A percentile compares a stretch with the other conserved stretches of the same genome.
Evolutionary conservation across 2,888 invertebrate species (phyloP).

Genomic region (Elgonia sp.): DNA sequence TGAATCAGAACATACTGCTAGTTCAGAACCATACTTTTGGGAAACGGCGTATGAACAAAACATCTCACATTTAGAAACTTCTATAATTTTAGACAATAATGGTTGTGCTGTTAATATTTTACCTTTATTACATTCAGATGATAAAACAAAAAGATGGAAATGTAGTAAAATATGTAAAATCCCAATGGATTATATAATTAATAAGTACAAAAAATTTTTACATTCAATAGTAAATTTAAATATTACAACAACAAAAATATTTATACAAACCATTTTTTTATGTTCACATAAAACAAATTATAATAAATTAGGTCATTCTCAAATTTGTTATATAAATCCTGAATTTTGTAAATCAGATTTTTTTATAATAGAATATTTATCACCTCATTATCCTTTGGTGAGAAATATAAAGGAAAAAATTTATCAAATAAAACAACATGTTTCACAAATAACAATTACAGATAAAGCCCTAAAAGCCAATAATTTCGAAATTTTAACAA

Average conservation of each 20-base stretch:
- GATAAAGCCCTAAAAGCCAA: neutral
- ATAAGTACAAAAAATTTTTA: no score
- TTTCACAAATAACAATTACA: neutral
- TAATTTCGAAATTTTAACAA: neutral
- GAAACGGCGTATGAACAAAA: slow-evolving; percentile 25
- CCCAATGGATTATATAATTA: no score
- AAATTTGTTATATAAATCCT: neutral
- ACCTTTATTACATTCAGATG: no score
- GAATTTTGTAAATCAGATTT: neutral
- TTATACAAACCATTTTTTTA: neutral
- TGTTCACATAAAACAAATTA: neutral
- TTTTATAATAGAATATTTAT: neutral
- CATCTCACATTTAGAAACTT: neutral
- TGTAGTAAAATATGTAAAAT: no score
- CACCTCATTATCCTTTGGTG: neutral
- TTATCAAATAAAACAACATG: neutral
- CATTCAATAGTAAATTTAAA: neutral
- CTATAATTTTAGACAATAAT: no score
- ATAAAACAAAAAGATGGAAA: no score
- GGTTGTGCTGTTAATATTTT: no score
- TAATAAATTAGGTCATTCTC: neutral
- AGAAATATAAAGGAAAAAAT: neutral
- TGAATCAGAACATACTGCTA: slow-evolving; percentile 24
- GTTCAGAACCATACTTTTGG: slow-evolving; percentile 32
- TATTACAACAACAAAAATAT: neutral